Evolutionary conservation across 2,797 vertebrate genomes (phyloP), one percentile per base, ranked within the genome.

Genomic region (Aulostomus chinensis): DNA sequence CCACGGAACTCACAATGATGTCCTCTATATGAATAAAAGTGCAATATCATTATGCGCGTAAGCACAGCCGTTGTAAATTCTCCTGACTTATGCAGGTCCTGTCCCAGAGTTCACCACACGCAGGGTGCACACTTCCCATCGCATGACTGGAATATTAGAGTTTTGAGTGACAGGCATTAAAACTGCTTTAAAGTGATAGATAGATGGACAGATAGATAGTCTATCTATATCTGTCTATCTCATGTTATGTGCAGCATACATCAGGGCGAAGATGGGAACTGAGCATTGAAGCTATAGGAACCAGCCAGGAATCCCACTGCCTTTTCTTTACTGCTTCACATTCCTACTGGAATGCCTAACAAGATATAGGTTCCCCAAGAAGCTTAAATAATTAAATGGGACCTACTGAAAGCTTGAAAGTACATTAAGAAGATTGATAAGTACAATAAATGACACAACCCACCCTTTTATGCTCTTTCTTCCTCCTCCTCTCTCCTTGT

Each of bases 401-500:
- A 36, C 20, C 22, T 5, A 11, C n/a, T 38, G 28, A 46, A 20
- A 41, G 32, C 18, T 34, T 62, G 20, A 37, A n/a, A 41, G 9
- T 42, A 35, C 7, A 26, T 32, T 18, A 14, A 6, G 8, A 28
- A 20, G n/a, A 53, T 24, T 38, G 31, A 57, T 34, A 10, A 15
- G 15, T 5, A 31, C 22, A 51, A 43, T 25, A 14, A 31, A 12
- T 26, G n/a, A 17, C 10, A 31, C 7, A 8, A n/a, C n/a, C n/a
- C n/a, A n/a, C 4, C 49, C 12, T 20, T 9, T 17, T 14, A 15
- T 33, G 24, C 12, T 21, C 29, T 14, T 11, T 25, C 41, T 32
- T 36, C 18, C 15, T 36, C 22, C 16, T 10, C 37, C 28, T 18
- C 21, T 7, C 36, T 56, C 30, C 46, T 50, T 51, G 25, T 83